These are phyloP conservation scores for Pseudorectes ferrugineus DNA, from an alignment of 2,113 vertebrate genomes.

Conservation along the genomic window DNA sequence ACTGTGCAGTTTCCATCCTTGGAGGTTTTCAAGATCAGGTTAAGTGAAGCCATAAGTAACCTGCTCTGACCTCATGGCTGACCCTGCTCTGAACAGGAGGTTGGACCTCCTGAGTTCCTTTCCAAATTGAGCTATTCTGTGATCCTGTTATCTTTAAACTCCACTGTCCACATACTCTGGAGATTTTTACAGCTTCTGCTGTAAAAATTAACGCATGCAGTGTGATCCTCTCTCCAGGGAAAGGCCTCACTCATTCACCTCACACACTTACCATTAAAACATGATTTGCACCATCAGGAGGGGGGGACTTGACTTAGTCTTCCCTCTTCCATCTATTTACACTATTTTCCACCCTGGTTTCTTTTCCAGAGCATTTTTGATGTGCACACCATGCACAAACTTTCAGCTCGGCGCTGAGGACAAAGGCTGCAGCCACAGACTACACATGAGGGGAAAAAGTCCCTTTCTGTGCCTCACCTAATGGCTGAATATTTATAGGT, in stretches of 20 bases:
- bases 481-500: neutral
- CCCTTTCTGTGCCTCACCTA: neutral
- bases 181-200: neutral
- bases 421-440: neutral
- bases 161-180: neutral
- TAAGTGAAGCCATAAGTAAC: neutral
- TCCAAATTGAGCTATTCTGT: neutral
- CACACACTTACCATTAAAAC: neutral
- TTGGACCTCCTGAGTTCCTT: neutral
- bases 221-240: neutral
- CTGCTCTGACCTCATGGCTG: neutral
- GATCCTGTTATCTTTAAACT: neutral
- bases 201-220: neutral
- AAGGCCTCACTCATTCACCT: neutral
- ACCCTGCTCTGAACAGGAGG: neutral
- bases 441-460: rapidly evolving
- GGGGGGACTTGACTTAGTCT: neutral
- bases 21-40: neutral
- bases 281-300: neutral
- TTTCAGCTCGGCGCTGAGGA: rapidly evolving
- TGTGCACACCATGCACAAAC: neutral
- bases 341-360: neutral
- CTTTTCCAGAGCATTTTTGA: neutral
- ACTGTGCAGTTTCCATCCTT: neutral
- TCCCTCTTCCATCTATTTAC: neutral